A percentile compares a stretch with the other conserved stretches of the same genome.
phyloP scores from a whole-genome alignment of 2,888 invertebrate species.

The Drosophila mimica region DNA sequence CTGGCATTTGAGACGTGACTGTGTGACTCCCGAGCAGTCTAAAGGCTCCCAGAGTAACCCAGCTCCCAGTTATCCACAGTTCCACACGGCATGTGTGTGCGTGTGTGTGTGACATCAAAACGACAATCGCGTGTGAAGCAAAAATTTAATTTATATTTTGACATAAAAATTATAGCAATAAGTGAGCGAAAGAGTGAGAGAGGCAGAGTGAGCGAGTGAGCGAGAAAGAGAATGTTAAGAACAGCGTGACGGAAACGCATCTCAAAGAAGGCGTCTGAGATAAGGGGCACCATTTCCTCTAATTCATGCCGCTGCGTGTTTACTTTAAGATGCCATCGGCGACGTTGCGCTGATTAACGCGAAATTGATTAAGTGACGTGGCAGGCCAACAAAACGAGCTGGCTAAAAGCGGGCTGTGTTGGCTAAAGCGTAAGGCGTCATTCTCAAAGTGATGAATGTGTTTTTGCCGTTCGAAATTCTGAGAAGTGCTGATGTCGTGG shows the following conservation, averaged over 20 bases:
- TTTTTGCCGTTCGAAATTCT: constrained; percentile 37
- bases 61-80: constrained; percentile 28
- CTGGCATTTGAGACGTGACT: constrained; percentile 80
- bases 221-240: constrained; percentile 8
- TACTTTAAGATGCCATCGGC: constrained; percentile 77
- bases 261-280: constrained; percentile 60
- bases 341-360: constrained; percentile 79
- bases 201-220: not conserved
- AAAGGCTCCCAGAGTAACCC: constrained; percentile 39
- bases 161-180: constrained; percentile 81
- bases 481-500: not conserved
- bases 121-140: constrained; percentile 81
- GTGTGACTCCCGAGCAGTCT: constrained; percentile 61
- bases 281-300: constrained; percentile 48
- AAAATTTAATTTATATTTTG: constrained; percentile 81
- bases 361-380: constrained; percentile 80
- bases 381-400: constrained; percentile 21
- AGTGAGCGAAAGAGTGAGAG: constrained; percentile 45
- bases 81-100: constrained; percentile 12
- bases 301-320: constrained; percentile 64
- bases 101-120: constrained; percentile 73
- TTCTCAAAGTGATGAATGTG: constrained; percentile 69
- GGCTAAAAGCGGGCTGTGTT: not conserved
- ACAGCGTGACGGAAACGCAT: constrained; percentile 61
- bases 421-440: constrained; percentile 32